Evolutionary conservation across 1,140 invertebrate species (phyloP), one percentile per base, ranked within the genome.

Genomic region (Tetramorium simillimum): DNA sequence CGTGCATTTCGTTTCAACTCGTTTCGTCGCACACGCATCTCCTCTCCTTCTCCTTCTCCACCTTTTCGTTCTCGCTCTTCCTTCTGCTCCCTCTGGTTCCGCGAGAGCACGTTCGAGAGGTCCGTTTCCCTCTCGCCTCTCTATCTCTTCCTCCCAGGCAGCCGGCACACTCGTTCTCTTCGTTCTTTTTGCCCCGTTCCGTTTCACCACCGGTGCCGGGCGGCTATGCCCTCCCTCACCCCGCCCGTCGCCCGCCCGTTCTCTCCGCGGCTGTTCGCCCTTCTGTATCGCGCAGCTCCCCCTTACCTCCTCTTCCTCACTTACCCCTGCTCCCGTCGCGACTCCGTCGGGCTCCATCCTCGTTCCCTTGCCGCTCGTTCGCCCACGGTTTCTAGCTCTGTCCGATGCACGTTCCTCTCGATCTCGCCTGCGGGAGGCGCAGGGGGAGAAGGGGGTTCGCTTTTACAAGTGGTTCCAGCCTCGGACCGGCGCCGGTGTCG

Each of bases 401-500:
- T 70, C 60, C 86, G 49, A 60, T 46, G 70, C 69, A 86, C 89
- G 80, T 33, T 24, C 58, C 89, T 90, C 82, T 90, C 80, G 76
- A 84, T 87, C 86, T 86, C 73, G 70, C 49, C 56, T 53, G n/a
- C 65, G 77, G 43, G 51, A 49, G 43, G 53, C 18, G 28, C 56
- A n/a, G 33, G 43, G 6, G 37, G 24, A 6, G 16, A 53, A 53
- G 24, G 16, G 69, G 51, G 24, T 63, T 85, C 89, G 63, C 86
- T 90, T 90, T 91, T 80, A 90, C 91, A 91, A 93, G 89, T 91
- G 90, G 91, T 89, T 91, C 90, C 91, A 86, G 88, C 85, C 82
- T 90, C 91, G 89, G 92, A 92, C 91, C 92, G 86, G 91, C 91
- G 90, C 88, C 92, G 90, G 93, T 93, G 92, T 93, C 93, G 93